These are phyloP conservation scores for Pelobates cultripes DNA, from an alignment of 2,797 vertebrate genomes.

Conservation along the genomic window DNA sequence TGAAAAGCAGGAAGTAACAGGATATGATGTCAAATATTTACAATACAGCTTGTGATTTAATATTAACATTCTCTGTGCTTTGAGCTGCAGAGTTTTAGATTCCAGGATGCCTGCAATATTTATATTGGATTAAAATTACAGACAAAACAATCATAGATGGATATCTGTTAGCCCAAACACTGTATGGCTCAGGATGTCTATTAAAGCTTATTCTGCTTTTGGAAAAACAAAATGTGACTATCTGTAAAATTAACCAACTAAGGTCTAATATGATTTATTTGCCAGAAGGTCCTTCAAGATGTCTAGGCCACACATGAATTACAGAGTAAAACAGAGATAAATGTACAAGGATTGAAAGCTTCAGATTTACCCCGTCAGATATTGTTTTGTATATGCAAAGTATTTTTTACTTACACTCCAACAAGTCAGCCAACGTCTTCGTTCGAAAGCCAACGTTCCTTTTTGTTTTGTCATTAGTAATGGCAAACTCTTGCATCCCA, in stretches of 20 bases:
- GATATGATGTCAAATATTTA: conserved; percentile 27
- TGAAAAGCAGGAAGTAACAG: conserved; percentile 4
- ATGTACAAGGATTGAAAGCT: no score
- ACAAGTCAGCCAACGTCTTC: conserved; percentile 93
- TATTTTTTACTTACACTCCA: conserved; percentile 86
- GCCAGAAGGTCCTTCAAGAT: neutral
- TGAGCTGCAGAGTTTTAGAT: neutral
- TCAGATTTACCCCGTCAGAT: no score
- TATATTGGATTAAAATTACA: neutral
- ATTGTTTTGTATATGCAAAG: no score
- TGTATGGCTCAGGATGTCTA: neutral
- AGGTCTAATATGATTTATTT: neutral
- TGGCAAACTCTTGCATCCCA: conserved; percentile 97
- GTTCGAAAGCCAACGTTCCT: conserved; percentile 90
- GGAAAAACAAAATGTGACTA: neutral
- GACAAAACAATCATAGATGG: neutral
- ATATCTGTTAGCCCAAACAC: neutral
- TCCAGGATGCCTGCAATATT: conserved; percentile 4
- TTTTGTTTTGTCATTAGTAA: conserved; percentile 98
- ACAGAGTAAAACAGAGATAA: neutral
- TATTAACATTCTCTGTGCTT: neutral
- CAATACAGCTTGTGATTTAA: neutral
- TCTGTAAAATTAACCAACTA: neutral
- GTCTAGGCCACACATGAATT: neutral
- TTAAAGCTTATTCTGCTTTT: neutral